Conservation (phyloP, 1,140 invertebrate species). For the Harpegnathos saltator region DNA sequence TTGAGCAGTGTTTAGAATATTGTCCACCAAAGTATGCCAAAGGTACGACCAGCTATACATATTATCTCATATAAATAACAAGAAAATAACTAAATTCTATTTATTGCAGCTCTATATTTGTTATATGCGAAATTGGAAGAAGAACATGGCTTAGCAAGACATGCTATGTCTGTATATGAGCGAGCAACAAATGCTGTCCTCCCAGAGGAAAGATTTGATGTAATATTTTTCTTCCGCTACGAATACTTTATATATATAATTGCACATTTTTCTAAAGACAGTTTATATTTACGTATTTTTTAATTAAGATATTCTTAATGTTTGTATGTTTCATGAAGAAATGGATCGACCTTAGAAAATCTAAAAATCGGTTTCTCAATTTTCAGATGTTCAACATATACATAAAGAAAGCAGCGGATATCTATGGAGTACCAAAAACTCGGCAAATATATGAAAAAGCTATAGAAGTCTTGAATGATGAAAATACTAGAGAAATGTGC, state of each 20-base stretch:
- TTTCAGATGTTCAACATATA: conserved; percentile 98
- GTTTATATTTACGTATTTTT: neutral
- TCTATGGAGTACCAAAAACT: conserved; percentile 98
- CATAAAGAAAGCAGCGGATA: conserved; percentile 98
- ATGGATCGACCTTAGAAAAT: too few species aligned
- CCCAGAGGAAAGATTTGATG: conserved; percentile 96
- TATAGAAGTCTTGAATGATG: conserved; percentile 96
- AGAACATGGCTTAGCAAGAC: conserved; percentile 97
- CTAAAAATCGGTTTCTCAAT: conserved; percentile 30
- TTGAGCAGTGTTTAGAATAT: conserved; percentile 99
- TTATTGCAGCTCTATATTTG: conserved; percentile 92
- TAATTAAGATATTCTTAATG: neutral
- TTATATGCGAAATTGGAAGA: conserved; percentile 99
- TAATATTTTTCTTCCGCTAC: conserved; percentile 74
- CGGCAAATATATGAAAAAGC: conserved; percentile 99
- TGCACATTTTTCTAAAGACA: neutral
- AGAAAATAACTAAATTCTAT: conserved; percentile 9
- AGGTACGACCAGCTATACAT: conserved; percentile 83
- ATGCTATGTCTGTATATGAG: conserved; percentile 99
- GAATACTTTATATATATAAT: conserved; percentile 2
- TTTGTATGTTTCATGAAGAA: too few species aligned
- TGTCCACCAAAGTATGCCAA: conserved; percentile 98
- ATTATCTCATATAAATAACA: conserved; percentile 29
- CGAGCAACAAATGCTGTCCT: conserved; percentile 96
- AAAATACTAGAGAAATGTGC: conserved; percentile 98